Conservation (phyloP, 2,797 vertebrate species). For the Morus bassanus region DNA sequence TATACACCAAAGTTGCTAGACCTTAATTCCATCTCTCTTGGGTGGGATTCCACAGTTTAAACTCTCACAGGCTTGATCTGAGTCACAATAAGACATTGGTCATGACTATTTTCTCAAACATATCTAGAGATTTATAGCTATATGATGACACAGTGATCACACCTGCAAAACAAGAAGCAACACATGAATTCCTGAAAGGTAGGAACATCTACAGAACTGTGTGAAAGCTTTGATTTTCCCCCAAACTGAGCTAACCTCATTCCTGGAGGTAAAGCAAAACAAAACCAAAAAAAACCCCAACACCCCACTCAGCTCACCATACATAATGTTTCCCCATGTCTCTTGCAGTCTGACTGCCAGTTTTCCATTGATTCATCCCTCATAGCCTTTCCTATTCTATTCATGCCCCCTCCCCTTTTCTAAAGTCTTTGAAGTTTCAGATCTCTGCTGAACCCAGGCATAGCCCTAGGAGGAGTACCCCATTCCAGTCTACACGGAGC, state of each 20-base stretch:
- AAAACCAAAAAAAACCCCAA: not conserved
- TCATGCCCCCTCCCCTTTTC: not conserved
- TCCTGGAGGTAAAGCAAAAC: not conserved
- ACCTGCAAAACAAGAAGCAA: not conserved
- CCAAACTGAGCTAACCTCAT: not conserved
- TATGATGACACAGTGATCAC: not conserved
- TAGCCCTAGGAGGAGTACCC: constrained; percentile 13
- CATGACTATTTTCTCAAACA: not conserved
- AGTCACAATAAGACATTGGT: not conserved
- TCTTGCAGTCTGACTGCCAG: not conserved
- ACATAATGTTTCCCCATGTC: not conserved
- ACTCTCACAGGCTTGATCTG: not conserved
- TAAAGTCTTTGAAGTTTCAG: constrained; percentile 44
- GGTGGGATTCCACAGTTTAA: not conserved
- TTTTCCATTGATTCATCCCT: not conserved
- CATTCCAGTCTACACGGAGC: not conserved
- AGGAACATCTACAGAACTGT: not conserved
- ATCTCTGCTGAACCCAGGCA: not conserved
- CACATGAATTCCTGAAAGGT: not conserved
- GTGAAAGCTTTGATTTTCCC: not conserved
- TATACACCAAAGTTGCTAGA: not conserved
- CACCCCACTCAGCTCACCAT: not conserved
- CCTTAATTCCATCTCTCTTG: not conserved
- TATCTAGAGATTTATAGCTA: not conserved
- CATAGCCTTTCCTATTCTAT: not conserved